Percentiles rank a stretch among this genome's conserved stretches.
phyloP scores from a whole-genome alignment of 2,113 vertebrate species.

The Caracal caracal region DNA sequence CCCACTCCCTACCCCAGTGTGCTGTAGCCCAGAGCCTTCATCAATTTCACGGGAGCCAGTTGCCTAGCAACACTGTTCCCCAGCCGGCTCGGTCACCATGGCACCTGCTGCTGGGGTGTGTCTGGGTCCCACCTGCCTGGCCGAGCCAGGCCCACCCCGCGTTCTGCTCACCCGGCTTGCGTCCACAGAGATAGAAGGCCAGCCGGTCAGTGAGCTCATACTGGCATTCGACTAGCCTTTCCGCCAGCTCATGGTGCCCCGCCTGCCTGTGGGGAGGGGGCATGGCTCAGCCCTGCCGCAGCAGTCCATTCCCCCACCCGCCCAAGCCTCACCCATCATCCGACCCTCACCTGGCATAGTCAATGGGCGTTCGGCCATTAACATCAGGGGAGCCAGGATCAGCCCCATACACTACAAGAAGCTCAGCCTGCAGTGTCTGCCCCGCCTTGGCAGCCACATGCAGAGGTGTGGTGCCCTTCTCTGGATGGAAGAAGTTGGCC shows the following conservation, averaged over 20 bases:
- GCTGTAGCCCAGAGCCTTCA: slow-evolving; percentile 54
- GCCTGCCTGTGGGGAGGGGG: slow-evolving; percentile 91
- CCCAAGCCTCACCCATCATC: background rate
- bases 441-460: slow-evolving; percentile 98
- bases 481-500: slow-evolving; percentile 99
- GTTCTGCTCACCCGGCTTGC: slow-evolving; percentile 92
- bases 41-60: slow-evolving; percentile 77
- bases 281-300: slow-evolving; percentile 58
- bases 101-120: slow-evolving; percentile 79
- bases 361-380: slow-evolving; percentile 96
- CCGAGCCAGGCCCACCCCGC: background rate
- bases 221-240: slow-evolving; percentile 98
- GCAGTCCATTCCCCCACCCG: background rate
- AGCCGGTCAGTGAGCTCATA: slow-evolving; percentile 98
- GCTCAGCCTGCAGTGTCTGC: slow-evolving; percentile 96
- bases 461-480: slow-evolving; percentile 97
- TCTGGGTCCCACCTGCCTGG: slow-evolving; percentile 66
- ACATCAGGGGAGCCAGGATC: slow-evolving; percentile 96
- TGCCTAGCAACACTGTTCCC: slow-evolving; percentile 80
- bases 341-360: slow-evolving; percentile 93
- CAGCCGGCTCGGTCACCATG: slow-evolving; percentile 73
- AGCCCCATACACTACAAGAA: slow-evolving; percentile 96
- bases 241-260: slow-evolving; percentile 95
- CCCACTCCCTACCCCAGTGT: slow-evolving; percentile 17
- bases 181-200: slow-evolving; percentile 97